phyloP scores from a whole-genome alignment of 2,797 vertebrate genomes.

The Acanthurus tractus region DNA sequence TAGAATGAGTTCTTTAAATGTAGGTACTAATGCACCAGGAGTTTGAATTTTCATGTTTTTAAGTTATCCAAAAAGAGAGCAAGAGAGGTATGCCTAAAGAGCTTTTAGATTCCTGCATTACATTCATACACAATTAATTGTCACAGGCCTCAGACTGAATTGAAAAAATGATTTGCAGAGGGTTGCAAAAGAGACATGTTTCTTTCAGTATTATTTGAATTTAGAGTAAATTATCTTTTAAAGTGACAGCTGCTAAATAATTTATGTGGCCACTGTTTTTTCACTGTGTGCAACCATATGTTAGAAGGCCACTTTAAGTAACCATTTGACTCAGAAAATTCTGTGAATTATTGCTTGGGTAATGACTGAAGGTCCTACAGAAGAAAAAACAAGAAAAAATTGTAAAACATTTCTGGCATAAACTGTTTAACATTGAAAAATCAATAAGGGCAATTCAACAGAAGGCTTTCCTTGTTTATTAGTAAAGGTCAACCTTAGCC shows the following conservation, averaged over 20 bases:
- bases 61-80: conserved; percentile 13
- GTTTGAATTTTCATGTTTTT: conserved; percentile 1
- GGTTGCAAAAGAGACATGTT: background rate
- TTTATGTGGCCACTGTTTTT: background rate
- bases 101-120: background rate
- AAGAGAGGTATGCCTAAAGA: too few relatives aligned
- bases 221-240: background rate
- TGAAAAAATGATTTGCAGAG: background rate
- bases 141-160: background rate
- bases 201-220: background rate
- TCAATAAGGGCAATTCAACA: conserved; percentile 67
- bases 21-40: background rate
- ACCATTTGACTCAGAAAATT: conserved; percentile 22
- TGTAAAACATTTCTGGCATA: conserved; percentile 69
- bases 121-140: background rate
- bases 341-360: background rate
- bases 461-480: conserved; percentile 56
- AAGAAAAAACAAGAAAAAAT: conserved; percentile 33
- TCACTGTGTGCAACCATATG: background rate
- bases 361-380: conserved; percentile 36
- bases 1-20: conserved; percentile 2
- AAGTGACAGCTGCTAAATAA: conserved; percentile 12
- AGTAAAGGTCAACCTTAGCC: conserved; percentile 34
- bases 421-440: conserved; percentile 59
- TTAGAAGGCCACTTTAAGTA: conserved; percentile 8